Evolutionary conservation across 2,797 vertebrate genomes (phyloP).

Genomic region (Acanthurus leucopareius): DNA sequence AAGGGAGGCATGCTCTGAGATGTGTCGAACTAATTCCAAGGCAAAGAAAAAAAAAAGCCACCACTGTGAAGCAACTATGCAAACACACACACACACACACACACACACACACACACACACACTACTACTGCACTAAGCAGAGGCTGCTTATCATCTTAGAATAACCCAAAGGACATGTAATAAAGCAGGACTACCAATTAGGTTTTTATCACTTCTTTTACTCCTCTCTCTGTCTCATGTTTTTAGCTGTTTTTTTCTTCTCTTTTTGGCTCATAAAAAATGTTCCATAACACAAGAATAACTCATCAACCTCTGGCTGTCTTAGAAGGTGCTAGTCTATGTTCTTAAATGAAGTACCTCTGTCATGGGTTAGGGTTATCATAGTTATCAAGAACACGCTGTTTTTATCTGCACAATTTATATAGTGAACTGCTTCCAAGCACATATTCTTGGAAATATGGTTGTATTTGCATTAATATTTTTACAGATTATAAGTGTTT

Average conservation of each 20-base stretch:
- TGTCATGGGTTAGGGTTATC: slow-evolving; percentile 4
- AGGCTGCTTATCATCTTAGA: slow-evolving; percentile 28
- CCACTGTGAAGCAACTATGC: background rate
- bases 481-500: background rate
- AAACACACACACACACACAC: slow-evolving; percentile 7
- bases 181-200: slow-evolving; percentile 47
- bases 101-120: background rate
- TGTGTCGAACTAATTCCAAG: slow-evolving; percentile 16
- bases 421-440: background rate
- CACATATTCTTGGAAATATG: background rate
- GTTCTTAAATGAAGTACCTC: slow-evolving; percentile 29
- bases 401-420: slow-evolving; percentile 3
- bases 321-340: slow-evolving; percentile 24
- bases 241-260: slow-evolving; percentile 13
- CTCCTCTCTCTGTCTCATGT: slow-evolving; percentile 8
- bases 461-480: background rate
- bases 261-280: slow-evolving; percentile 32
- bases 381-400: slow-evolving; percentile 17
- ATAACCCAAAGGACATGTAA: slow-evolving; percentile 43
- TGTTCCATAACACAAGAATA: slow-evolving; percentile 26
- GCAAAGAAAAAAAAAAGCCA: slow-evolving; percentile 2
- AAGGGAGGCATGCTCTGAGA: slow-evolving; percentile 28
- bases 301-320: background rate
- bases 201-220: slow-evolving; percentile 10
- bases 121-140: background rate